Base-by-base conservation (phyloP, 2,888 invertebrate species). In the Dryadula phaetusa region DNA sequence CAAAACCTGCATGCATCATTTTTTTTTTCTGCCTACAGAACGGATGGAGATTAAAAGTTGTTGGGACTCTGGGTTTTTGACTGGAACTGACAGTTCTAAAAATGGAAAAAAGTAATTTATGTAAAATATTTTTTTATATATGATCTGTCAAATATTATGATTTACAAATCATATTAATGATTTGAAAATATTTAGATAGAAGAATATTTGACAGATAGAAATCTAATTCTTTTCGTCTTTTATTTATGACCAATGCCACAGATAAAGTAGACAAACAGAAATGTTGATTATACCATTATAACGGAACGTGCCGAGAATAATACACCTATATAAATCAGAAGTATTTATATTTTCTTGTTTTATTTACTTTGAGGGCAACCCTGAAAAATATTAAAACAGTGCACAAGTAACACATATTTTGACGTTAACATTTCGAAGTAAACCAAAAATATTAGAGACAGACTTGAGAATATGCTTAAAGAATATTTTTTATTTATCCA, bases 291-390 rank as follows among this genome's bases (percentile, higher is more conserved):
- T 47, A 47, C 25, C 40, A 67, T 62, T 66, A 37, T 32, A 37
- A 58, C n/a, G 18, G 62, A 62, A 67, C 62, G 56, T 58, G 62
- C 62, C 66, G 28, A 14, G 46, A 67, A 58, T 62, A 56, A 49
- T 28, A 52, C 16, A 20, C 16, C 7, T 20, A 46, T 16, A 47
- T 18, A 64, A 64, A 47, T 56, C 16, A 53, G 10, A 22, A 63
- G 28, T 54, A 46, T 37, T 18, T 37, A 16, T 56, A 12, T 56
- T 32, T 28, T n/a, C 6, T 22, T 20, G n/a, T 44, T 54, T 44
- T 32, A 62, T 52, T 46, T 32, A 22, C 34, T 18, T 16, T 22
- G 2, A 34, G 28, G 28, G 25, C 16, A 60, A 44, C 22, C n/a
- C n/a, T 37, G 37, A 7, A n/a, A n/a, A 56, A 37, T 40, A 34